phyloP scores from a whole-genome alignment of 2,888 invertebrate genomes.

The Drosophila prolongata region DNA sequence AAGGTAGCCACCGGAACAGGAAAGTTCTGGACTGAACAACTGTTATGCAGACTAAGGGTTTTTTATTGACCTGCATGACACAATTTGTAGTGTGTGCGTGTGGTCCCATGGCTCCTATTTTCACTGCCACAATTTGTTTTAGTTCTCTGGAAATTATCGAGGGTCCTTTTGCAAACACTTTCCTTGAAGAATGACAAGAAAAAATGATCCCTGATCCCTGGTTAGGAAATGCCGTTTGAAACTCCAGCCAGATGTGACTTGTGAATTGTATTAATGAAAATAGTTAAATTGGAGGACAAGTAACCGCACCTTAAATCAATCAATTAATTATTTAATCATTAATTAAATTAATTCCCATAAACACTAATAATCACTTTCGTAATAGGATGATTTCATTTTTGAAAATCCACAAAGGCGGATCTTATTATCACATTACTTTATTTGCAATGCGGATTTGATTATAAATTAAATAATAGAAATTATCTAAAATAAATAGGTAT shows the following conservation, averaged over 20 bases:
- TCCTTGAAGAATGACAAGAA: constrained; percentile 2
- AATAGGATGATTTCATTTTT: not conserved
- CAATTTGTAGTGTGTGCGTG: constrained; percentile 37
- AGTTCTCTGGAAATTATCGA: constrained; percentile 46
- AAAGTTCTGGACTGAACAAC: constrained; percentile 35
- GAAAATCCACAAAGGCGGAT: not conserved
- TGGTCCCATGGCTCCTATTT: constrained; percentile 46
- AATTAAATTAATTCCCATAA: no score
- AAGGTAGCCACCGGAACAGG: constrained; percentile 65
- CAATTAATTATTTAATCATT: no score
- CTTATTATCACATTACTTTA: not conserved
- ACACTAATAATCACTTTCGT: no score
- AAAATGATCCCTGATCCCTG: not conserved
- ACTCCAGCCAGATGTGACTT: not conserved
- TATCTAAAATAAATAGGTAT: constrained; percentile 4
- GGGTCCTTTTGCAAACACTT: not conserved
- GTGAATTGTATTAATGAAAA: constrained; percentile 2
- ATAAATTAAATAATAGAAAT: constrained; percentile 12
- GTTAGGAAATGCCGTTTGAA: not conserved
- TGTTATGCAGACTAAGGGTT: constrained; percentile 13
- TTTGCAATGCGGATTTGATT: constrained; percentile 16
- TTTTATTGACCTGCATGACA: constrained; percentile 66
- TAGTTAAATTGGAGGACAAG: no score
- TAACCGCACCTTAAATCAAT: no score
- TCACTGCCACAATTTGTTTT: constrained; percentile 19